Percentiles rank a stretch among this genome's conserved stretches.
Conservation (phyloP, 2,888 invertebrate species). For the Pyrgus malvae region DNA sequence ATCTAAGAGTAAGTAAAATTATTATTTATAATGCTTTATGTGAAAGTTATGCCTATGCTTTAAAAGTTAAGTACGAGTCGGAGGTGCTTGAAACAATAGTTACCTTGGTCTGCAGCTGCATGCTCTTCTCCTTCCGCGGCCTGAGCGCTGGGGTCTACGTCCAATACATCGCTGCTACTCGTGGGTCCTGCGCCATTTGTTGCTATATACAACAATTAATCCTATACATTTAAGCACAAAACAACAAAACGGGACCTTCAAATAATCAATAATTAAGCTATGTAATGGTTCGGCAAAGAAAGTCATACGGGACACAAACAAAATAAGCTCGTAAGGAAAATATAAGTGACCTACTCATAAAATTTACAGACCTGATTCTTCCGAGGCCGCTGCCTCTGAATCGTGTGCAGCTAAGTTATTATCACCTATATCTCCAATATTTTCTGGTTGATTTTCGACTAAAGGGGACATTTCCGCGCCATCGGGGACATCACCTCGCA, state of each 20-base stretch:
- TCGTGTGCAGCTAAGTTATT: conserved; percentile 62
- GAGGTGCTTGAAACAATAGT: too few relatives aligned
- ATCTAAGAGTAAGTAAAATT: too few relatives aligned
- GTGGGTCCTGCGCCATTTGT: conserved; percentile 65
- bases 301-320: conserved; percentile 7
- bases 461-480: conserved; percentile 76
- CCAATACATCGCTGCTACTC: conserved; percentile 71
- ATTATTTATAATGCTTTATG: too few relatives aligned
- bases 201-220: conserved; percentile 44
- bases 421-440: conserved; percentile 58
- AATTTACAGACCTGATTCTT: conserved; percentile 53
- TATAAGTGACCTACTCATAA: neutral
- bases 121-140: conserved; percentile 52
- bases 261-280: conserved; percentile 19
- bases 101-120: conserved; percentile 57
- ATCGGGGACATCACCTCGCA: conserved; percentile 66
- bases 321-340: neutral
- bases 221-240: conserved; percentile 24
- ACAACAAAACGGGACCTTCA: conserved; percentile 10
- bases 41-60: too few relatives aligned
- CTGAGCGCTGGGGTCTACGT: conserved; percentile 53
- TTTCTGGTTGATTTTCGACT: conserved; percentile 64
- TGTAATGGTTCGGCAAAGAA: conserved; percentile 17
- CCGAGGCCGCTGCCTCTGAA: conserved; percentile 50
- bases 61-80: too few relatives aligned